Conservation (phyloP, 1,140 invertebrate genomes). For the Drosophila ohnishii region DNA sequence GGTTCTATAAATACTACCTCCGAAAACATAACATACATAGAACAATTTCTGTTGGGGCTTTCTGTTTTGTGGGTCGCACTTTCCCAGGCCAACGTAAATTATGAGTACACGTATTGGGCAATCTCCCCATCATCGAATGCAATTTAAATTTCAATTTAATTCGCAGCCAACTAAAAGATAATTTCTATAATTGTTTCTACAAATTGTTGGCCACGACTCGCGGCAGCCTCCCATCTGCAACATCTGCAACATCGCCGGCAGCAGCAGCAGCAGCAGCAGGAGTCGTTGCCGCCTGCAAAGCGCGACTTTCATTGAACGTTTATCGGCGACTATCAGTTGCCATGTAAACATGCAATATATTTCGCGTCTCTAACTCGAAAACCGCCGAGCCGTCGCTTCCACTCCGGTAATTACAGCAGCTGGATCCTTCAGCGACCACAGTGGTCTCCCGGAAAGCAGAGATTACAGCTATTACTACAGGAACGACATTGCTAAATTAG, state of each 20-base stretch:
- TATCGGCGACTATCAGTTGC: constrained; percentile 77
- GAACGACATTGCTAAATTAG: neutral
- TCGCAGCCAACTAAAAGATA: constrained; percentile 72
- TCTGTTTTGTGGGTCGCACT: constrained; percentile 53
- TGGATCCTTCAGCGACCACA: constrained; percentile 36
- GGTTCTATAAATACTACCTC: constrained; percentile 71
- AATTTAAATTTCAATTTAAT: constrained; percentile 82
- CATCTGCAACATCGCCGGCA: constrained; percentile 16
- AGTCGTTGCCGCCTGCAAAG: constrained; percentile 15
- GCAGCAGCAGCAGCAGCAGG: constrained; percentile 18
- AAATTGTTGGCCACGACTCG: constrained; percentile 76
- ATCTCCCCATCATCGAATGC: constrained; percentile 69
- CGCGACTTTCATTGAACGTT: constrained; percentile 77
- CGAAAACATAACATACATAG: constrained; percentile 28
- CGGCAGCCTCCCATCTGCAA: constrained; percentile 26
- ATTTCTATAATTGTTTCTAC: constrained; percentile 82
- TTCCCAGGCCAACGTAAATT: constrained; percentile 43
- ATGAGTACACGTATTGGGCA: constrained; percentile 40
- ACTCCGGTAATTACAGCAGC: constrained; percentile 48
- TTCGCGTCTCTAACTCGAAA: constrained; percentile 65
- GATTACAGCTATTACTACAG: constrained; percentile 8
- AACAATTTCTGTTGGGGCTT: constrained; percentile 45
- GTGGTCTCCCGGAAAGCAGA: constrained; percentile 25
- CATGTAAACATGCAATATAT: constrained; percentile 81
- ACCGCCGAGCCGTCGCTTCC: constrained; percentile 16